Evolutionary conservation across 2,113 vertebrate genomes (phyloP), one percentile per base, ranked within the genome.

Genomic region (Capreolus pygargus): DNA sequence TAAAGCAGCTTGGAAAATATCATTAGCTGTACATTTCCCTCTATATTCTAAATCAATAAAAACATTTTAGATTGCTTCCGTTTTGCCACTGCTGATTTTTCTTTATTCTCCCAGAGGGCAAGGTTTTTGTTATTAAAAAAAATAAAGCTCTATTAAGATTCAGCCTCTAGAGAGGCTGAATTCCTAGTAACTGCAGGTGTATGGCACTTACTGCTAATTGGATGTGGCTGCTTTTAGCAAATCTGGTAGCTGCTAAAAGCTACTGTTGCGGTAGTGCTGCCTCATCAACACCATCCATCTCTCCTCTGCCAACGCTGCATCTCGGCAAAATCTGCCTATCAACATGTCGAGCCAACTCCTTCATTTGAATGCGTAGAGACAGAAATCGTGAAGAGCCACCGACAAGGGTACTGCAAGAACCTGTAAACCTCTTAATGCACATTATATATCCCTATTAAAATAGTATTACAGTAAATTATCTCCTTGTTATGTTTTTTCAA

Each of bases 211-310:
- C 27, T 78, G 96, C 43, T 95, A 97, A 98, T 39, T 95, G 58
- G 92, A 82, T 10, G 1, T 6, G 64, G 14, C 6, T 95, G 79
- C 92, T 98, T 98, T 97, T 93, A 96, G 86, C 89, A 82, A 97
- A 96, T 33, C 33, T 82, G 43, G 47, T 45, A 43, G 70, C 90
- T 87, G 97, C 74, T 98, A 98, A 96, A 98, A 97, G 61, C 28
- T 89, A 30, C 3, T 17, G 30, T 86, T 87, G 50, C 86, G 45
- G 81, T 16, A 43, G 60, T 15, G 23, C 39, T 60, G 0, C 58
- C 70, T 89, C 92, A 57, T 54, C 16, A 12, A 23, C 81, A 21
- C 86, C 19, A 33, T 33, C 8, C 94, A 36, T 86, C 76, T 92
- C 43, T 74, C 70, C 45, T 74, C 52, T 70, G 43, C 90, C 74